Base-by-base conservation (phyloP, 2,888 invertebrate genomes). In the Drosophila fungiperda region DNA sequence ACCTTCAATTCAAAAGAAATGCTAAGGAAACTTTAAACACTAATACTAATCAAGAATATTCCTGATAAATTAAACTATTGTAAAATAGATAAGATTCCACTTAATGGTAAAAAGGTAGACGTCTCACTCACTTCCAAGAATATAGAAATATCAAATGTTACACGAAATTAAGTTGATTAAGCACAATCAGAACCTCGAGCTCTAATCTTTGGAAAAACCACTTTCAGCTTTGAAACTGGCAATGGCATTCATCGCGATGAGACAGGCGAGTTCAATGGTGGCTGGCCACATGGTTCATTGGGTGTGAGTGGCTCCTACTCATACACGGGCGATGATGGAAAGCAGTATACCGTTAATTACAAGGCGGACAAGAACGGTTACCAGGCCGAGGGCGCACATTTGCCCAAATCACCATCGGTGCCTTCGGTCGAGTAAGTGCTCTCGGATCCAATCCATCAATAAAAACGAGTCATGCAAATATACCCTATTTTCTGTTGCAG, bases 281-380 rank as follows among this genome's bases (percentile, higher is more conserved):
- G 94, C 58, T 94, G 94, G 87, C 95, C 95, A 23, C 94, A 94
- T 79, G 94, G 94, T 68, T 95, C 95, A 76, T 94, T 95, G 91
- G 94, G 94, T 6, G 95, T 95, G 8, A 94, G 94, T 84, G 95
- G 95, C 64, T 95, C 95, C 29, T 95, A 95, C 86, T 95, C 95
- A 7, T 95, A 95, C 81, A 94, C 95, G 12, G 95, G 95, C 15
- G 95, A 95, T 81, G 94, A 95, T 89, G 95, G 95, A 49, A 94
- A 94, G 81, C 94, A 94, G 20, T 95, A 95, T 75, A 95, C 95
- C 20, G 95, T 95, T 6, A 94, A 94, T 82, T 96, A 96, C 90
- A 94, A 95, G 66, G 96, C 96, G 62, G 96, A 97, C 91, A 95
- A 95, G 81, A 96, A 96, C 89, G 97, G 97, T 67, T 97, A 96